Conservation (phyloP, 2,113 vertebrate genomes). For the Cephalopholis sonnerati region DNA sequence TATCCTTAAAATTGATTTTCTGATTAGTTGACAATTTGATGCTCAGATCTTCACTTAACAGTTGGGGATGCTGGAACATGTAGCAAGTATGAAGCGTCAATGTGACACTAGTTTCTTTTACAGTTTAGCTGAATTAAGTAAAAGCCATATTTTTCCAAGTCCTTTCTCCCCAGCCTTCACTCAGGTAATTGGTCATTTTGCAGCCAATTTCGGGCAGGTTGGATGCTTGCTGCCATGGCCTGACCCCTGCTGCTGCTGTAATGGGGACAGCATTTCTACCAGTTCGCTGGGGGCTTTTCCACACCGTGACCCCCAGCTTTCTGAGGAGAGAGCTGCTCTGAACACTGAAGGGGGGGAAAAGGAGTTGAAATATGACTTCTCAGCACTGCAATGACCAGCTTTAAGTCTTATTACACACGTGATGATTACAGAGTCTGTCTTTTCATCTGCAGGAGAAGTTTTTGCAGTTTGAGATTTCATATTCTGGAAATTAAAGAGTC, state of each 20-base stretch:
- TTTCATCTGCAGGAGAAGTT: neutral
- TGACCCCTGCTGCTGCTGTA: constrained; percentile 86
- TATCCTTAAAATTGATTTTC: constrained; percentile 65
- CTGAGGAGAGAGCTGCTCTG: constrained; percentile 61
- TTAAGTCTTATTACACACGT: constrained; percentile 25
- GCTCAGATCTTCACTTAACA: constrained; percentile 57
- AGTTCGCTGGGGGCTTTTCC: constrained; percentile 77
- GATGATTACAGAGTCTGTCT: constrained; percentile 38
- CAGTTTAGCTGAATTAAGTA: constrained; percentile 85
- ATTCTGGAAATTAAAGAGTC: neutral
- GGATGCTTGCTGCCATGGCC: constrained; percentile 81
- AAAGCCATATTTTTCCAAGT: constrained; percentile 81
- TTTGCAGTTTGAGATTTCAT: neutral
- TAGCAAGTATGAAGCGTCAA: constrained; percentile 55
- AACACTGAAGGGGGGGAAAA: constrained; percentile 41
- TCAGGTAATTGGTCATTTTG: constrained; percentile 88
- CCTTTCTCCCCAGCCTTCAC: constrained; percentile 76
- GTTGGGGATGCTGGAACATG: constrained; percentile 50
- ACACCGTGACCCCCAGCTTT: constrained; percentile 72
- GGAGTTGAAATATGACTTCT: constrained; percentile 62
- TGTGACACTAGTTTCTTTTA: constrained; percentile 80
- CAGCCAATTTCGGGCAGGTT: constrained; percentile 85
- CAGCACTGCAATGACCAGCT: constrained; percentile 35
- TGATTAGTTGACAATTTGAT: constrained; percentile 62
- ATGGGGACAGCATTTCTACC: constrained; percentile 82